These are phyloP conservation scores for Schizotus pectinicornis DNA, from an alignment of 2,888 invertebrate genomes.

Conservation along the genomic window DNA sequence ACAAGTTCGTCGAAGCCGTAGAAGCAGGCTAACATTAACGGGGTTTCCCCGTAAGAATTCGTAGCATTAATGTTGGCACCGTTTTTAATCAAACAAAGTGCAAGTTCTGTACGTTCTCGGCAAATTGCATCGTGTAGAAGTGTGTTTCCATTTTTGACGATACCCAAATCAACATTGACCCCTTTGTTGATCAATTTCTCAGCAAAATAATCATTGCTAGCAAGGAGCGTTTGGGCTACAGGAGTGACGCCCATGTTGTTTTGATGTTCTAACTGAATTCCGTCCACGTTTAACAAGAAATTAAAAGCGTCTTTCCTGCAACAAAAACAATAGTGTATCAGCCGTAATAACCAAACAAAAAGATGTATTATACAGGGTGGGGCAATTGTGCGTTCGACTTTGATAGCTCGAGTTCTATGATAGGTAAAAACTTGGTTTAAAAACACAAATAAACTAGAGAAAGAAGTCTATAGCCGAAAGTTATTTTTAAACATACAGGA, in stretches of 20 bases:
- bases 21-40: not conserved
- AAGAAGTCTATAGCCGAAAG: too few species aligned
- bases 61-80: not conserved
- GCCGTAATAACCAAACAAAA: too few species aligned
- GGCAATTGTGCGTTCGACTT: too few species aligned
- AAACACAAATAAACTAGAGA: too few species aligned
- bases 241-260: not conserved
- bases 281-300: slow-evolving; percentile 1
- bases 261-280: not conserved
- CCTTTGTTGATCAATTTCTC: not conserved
- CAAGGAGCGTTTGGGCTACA: not conserved
- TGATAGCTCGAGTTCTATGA: too few species aligned
- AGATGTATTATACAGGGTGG: too few species aligned
- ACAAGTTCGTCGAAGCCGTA: not conserved
- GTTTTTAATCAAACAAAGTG: not conserved
- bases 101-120: not conserved
- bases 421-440: too few species aligned
- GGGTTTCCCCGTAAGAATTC: not conserved
- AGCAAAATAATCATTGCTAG: too few species aligned
- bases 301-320: slow-evolving; percentile 1
- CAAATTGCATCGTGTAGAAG: not conserved
- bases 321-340: too few species aligned
- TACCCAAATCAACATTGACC: not conserved
- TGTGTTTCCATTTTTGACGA: not conserved
- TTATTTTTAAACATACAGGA: too few species aligned